These are phyloP conservation scores for Lepilemur ruficaudatus DNA, from an alignment of 2,797 vertebrate species.

Conservation along the genomic window DNA sequence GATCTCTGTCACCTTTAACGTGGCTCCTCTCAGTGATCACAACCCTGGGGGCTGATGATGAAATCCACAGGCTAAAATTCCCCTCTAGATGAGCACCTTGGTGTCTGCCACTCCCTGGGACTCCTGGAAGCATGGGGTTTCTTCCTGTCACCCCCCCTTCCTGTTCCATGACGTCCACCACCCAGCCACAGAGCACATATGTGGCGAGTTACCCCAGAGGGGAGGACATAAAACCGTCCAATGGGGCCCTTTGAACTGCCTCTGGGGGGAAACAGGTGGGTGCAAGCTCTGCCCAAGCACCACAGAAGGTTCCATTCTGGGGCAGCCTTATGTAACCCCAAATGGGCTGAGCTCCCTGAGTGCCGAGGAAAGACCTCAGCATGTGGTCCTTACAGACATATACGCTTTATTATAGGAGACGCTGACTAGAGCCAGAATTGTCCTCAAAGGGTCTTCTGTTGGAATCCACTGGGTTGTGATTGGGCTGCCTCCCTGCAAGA, in stretches of 20 bases:
- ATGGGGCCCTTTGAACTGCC: background rate
- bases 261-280: background rate
- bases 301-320: background rate
- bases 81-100: background rate
- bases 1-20: rapidly evolving
- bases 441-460: background rate
- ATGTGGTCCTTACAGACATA: background rate
- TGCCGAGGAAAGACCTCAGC: background rate
- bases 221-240: background rate
- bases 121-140: background rate
- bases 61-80: background rate
- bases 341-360: background rate
- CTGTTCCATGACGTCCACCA: background rate
- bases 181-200: background rate
- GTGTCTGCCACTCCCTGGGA: background rate
- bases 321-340: background rate
- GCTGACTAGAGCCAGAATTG: background rate
- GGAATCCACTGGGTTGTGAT: background rate
- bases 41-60: background rate
- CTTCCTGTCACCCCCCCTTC: background rate
- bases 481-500: rapidly evolving
- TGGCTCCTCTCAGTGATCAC: background rate
- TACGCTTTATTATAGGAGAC: background rate
- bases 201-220: background rate
- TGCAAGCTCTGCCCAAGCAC: background rate